Evolutionary conservation across 1,140 invertebrate genomes (phyloP), one percentile per base, ranked within the genome.

Genomic region (Pseudomyrmex gracilis): DNA sequence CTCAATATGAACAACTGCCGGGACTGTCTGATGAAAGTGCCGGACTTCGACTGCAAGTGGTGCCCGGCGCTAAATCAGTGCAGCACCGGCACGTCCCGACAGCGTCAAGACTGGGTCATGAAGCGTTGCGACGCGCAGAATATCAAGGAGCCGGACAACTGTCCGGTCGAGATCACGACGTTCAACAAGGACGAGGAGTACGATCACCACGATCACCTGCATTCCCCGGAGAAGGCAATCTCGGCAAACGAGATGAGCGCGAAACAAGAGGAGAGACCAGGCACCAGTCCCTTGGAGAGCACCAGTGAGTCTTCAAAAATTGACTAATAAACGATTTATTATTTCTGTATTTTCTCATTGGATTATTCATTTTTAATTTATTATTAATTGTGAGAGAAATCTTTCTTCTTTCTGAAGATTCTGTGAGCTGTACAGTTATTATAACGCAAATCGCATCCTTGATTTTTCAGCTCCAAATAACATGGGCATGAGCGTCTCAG

Each of bases 71-170:
- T 97, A 12, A 95, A 96, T 43, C 95, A 97, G 73, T 99, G 98
- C 92, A 99, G 98, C 15, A 97, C 97, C 88, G 98, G 98, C n/a
- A 96, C 97, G 4, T 99, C 98, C 91, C 95, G 98, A 60, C 95
- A 97, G 61, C 96, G 98, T 20, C 98, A 99, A 92, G 97, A 98
- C 43, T 99, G 98, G 98, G 89, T 98, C 15, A 93, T 96, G 0
- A 96, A 97, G 87, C 95, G 96, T 17, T 98, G 98, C 90, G 96
- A 97, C 10, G 89, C 92, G 12, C 93, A 90, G 1, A 94, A 94
- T 77, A 90, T 96, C 12, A 93, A 89, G 7, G 92, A 94, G 0
- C 73, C 55, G 8, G 55, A 83, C 0, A 91, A 89, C 13, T 96
- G 96, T 85, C 93, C 95, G 2, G 86, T 92, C 0, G 85, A 83